Evolutionary conservation across 2,113 vertebrate species (phyloP).

Genomic region (Cheilinus undulatus): DNA sequence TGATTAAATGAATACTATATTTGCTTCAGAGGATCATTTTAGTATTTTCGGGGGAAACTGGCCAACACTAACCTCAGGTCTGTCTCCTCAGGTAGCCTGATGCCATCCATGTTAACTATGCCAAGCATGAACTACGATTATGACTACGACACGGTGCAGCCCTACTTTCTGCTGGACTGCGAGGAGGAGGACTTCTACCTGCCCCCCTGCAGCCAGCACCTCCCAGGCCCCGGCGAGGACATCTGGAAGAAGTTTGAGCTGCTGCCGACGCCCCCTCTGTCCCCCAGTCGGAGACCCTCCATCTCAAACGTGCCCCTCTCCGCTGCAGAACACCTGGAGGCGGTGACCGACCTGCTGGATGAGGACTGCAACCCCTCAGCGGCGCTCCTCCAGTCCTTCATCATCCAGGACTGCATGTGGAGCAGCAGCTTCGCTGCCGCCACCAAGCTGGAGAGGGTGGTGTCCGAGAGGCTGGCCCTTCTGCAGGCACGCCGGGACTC

Average conservation of each 20-base stretch:
- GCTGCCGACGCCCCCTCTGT: slow-evolving; percentile 93
- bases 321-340: slow-evolving; percentile 94
- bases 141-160: slow-evolving; percentile 94
- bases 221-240: slow-evolving; percentile 93
- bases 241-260: slow-evolving; percentile 99
- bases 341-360: slow-evolving; percentile 94
- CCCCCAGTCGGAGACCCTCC: slow-evolving; percentile 92
- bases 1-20: no score
- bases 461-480: slow-evolving; percentile 92
- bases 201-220: slow-evolving; percentile 91
- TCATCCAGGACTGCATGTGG: slow-evolving; percentile 99
- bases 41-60: no score
- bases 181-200: slow-evolving; percentile 95
- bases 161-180: slow-evolving; percentile 93
- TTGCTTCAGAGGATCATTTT: no score
- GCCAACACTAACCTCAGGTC: background rate
- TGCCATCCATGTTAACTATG: slow-evolving; percentile 90
- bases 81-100: slow-evolving; percentile 54
- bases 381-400: slow-evolving; percentile 92
- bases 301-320: slow-evolving; percentile 89
- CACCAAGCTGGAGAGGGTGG: slow-evolving; percentile 94
- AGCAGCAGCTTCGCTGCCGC: slow-evolving; percentile 94
- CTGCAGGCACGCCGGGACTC: slow-evolving; percentile 83
- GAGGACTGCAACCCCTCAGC: slow-evolving; percentile 92
- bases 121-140: slow-evolving; percentile 93